Conservation (phyloP, 2,113 vertebrate species). For the Petromus typicus region DNA sequence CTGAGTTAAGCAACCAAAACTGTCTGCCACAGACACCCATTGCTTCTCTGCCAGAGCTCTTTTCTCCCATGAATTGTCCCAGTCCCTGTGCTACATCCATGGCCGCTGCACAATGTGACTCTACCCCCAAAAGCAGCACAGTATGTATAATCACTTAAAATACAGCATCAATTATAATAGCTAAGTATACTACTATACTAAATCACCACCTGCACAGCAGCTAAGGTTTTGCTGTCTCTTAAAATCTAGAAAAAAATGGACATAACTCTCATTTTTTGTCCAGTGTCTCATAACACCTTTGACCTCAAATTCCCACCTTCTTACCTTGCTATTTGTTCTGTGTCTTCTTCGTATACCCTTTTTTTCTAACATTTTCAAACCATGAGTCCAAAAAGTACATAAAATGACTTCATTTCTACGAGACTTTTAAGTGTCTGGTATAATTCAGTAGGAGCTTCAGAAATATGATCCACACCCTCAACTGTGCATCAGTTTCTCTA, state of each 20-base stretch:
- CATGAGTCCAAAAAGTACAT: slow-evolving; percentile 49
- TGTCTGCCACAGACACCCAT: not conserved
- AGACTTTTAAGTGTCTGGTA: not conserved
- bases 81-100: not conserved
- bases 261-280: not conserved
- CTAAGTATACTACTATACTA: not conserved
- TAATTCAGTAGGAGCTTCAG: not conserved
- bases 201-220: not conserved
- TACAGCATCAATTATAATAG: not conserved
- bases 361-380: not conserved
- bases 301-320: not conserved
- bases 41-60: not conserved
- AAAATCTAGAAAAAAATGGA: not conserved
- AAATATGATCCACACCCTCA: not conserved
- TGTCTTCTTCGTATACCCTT: not conserved
- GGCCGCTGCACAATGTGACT: not conserved
- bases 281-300: not conserved
- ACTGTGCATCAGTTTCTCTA: not conserved
- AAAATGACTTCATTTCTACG: not conserved
- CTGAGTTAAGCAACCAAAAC: not conserved
- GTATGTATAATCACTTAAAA: not conserved
- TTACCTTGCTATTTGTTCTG: not conserved
- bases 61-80: not conserved
- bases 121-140: not conserved
- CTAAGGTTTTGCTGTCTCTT: not conserved